These are phyloP conservation scores for Itoplectis maculator DNA, from an alignment of 2,888 invertebrate species.

Conservation along the genomic window DNA sequence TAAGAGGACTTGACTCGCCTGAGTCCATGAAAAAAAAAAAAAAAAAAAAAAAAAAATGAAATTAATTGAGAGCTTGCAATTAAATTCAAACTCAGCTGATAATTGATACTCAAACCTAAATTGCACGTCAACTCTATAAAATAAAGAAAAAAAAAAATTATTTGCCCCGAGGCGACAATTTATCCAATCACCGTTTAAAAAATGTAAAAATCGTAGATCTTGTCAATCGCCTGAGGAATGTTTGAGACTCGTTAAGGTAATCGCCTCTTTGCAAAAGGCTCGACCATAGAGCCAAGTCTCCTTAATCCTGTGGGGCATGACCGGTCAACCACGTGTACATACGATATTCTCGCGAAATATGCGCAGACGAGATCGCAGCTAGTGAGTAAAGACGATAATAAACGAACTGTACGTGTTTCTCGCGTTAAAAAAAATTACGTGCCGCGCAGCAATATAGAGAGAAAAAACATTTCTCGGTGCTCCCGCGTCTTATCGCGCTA, in stretches of 20 bases:
- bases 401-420: conserved; percentile 14
- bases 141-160: too few species aligned
- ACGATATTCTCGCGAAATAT: conserved; percentile 21
- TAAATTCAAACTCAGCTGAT: too few species aligned
- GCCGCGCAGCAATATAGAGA: conserved; percentile 46
- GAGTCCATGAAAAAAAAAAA: not conserved
- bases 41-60: not conserved
- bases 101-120: too few species aligned
- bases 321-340: not conserved
- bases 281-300: not conserved
- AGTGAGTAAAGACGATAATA: conserved; percentile 25
- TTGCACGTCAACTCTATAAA: too few species aligned
- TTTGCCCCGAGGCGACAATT: too few species aligned
- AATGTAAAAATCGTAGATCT: too few species aligned
- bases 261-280: not conserved
- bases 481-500: conserved; percentile 51
- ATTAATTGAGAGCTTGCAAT: not conserved
- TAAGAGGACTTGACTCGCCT: not conserved
- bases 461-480: conserved; percentile 31
- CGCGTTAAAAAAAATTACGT: conserved; percentile 44
- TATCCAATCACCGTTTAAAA: too few species aligned
- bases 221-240: not conserved
- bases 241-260: not conserved
- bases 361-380: not conserved
- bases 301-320: not conserved